Base-by-base conservation (phyloP, 2,113 vertebrate genomes). In the Lophotis ruficrista region DNA sequence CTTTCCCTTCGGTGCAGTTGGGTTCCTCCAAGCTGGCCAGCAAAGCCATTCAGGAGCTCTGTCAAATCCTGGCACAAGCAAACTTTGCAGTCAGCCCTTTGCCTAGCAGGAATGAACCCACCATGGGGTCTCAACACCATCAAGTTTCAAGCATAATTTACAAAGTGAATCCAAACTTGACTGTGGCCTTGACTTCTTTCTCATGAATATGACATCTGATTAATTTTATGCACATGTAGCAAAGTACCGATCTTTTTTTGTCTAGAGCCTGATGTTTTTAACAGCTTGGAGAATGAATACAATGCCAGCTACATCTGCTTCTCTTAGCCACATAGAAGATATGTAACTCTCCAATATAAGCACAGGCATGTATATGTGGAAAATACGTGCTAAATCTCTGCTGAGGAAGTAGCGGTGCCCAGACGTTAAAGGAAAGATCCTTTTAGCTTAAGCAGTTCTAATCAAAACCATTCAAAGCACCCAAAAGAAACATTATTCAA, bases 301-400 rank as follows among this genome's bases (percentile, higher is more conserved):
- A 79, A 69, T 77, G 71, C 37, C 91, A 93, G 48, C 47, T 79
- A 48, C 60, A 31, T 87, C 83, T 92, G 89, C 30, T 64, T 41
- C 30, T 90, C 37, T 73, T 66, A 83, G 56, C 21, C 61, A 20
- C 0, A 0, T 24, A 62, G 72, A 62, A 68, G 56, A 78, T 75
- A 68, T 27, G 15, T 57, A 70, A 20, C 7, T 31, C 31, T 91
- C 69, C 73, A 68, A 12, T 19, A 35, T 35, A 94, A 84, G 57
- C 77, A 71, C 3, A 75, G 56, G 6, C 69, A 76, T 14, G 9
- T 68, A 17, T 47, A 66, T 33, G 12, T 83, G 79, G 60, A 92
- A 94, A 93, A 89, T 45, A 31, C 27, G 22, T 71, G 95, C 56
- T 62, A 43, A 95, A 83, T 80, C 68, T 92, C 71, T 76, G 35